Base-by-base conservation (phyloP, 2,797 vertebrate genomes). In the Serranus cabrilla region DNA sequence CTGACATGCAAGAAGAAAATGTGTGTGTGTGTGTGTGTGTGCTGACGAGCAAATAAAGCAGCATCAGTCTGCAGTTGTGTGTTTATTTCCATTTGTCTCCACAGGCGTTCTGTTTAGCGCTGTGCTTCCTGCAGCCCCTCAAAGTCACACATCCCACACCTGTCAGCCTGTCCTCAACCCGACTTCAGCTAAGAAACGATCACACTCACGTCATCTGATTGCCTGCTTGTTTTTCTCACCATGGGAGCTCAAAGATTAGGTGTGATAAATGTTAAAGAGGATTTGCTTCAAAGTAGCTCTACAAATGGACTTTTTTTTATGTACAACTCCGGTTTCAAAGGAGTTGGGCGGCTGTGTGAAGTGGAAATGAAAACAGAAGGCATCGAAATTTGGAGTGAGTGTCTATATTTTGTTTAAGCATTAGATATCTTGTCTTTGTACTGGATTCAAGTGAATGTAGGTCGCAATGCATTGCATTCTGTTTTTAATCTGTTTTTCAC, bases 111-210 rank as follows among this genome's bases (percentile, higher is more conserved):
- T 39, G 52, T 80, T 80, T 59, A 71, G 47, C 50, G 9, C 37
- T 4, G 10, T 27, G 63, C 69, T 83, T 56, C 68, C 61, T 34
- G 56, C 65, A 59, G 74, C 66, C 20, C 45, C 46, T 63, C 51
- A 49, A 43, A 78, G 63, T 80, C 62, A 3, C 39, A 59, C 76
- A 50, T 75, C 65, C 70, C 73, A 71, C 74, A 71, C 74, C 68
- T 80, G 73, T 78, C 87, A 81, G 37, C 59, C 46, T 45, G 47
- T 64, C 43, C 49, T 62, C 65, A 50, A 45, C 74, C 63, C n/a
- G 61, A 75, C 49, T 71, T 52, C 62, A 46, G 57, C 59, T 25
- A 5, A 67, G 59, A 69, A 59, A 71, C 27, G 0, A 65, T 78
- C 57, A 47, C 20, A 61, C 72, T 82, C 20, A 0, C 37, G 10